Percentiles rank a stretch among this genome's conserved stretches.
Evolutionary conservation across 2,113 vertebrate species (phyloP).

Genomic region (Oceanodroma tethys): DNA sequence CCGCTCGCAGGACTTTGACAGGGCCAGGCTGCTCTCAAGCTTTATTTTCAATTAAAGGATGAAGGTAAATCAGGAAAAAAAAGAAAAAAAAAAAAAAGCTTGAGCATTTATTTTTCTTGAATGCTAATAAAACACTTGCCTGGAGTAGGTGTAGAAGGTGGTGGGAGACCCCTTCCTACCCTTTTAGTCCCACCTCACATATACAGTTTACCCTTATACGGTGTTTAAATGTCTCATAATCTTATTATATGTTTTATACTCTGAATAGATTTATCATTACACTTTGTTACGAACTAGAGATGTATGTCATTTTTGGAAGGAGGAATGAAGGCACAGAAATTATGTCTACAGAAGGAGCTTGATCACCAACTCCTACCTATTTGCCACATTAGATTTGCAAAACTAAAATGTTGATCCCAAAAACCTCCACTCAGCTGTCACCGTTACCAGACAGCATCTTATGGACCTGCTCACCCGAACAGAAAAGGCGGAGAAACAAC

Average conservation of each 20-base stretch:
- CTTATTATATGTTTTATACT: not conserved
- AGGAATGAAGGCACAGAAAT: not conserved
- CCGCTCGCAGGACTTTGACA: not conserved
- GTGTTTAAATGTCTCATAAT: not conserved
- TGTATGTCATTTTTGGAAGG: not conserved
- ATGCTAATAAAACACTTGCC: not conserved
- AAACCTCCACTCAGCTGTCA: not conserved
- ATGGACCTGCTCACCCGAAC: rapidly evolving
- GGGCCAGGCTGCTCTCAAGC: not conserved
- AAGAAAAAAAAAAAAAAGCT: no score
- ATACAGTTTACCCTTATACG: not conserved
- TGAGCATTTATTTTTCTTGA: not conserved
- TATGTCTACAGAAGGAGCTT: not conserved
- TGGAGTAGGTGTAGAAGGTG: not conserved
- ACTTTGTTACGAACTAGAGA: not conserved
- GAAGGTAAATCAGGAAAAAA: not conserved
- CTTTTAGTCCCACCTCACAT: not conserved
- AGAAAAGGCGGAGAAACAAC: not conserved
- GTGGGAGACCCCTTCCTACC: no score
- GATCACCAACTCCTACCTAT: not conserved
- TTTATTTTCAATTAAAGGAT: not conserved
- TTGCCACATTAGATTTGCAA: not conserved
- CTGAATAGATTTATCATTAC: no score
- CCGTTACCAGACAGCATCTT: not conserved
- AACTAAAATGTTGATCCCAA: not conserved